Percentiles rank a stretch among this genome's conserved stretches.
phyloP scores from a whole-genome alignment of 2,888 invertebrate species.

The Anticlea derivata region DNA sequence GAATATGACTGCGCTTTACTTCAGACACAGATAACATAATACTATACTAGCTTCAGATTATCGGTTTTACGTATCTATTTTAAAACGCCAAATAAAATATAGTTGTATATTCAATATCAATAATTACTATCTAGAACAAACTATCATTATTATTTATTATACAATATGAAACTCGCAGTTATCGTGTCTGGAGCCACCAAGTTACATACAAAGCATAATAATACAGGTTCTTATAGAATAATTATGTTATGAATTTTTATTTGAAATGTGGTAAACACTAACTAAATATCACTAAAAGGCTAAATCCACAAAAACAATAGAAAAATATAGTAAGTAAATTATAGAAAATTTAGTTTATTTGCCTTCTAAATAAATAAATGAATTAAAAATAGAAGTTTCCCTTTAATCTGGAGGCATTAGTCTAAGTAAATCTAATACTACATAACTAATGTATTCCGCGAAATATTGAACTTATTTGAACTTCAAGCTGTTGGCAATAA shows the following conservation, averaged over 20 bases:
- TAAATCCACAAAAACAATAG: constrained; percentile 39
- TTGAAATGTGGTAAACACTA: not conserved
- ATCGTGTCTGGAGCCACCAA: constrained; percentile 25
- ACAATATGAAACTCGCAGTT: constrained; percentile 42
- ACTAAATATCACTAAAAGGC: constrained; percentile 3
- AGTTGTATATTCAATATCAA: constrained; percentile 73
- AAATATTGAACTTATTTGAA: constrained; percentile 8
- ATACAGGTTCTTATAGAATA: constrained; percentile 8
- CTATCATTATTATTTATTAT: constrained; percentile 49
- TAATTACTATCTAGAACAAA: constrained; percentile 66
- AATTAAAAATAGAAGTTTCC: constrained; percentile 12
- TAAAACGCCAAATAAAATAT: constrained; percentile 58
- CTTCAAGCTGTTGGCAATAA: not conserved
- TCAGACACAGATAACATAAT: no score
- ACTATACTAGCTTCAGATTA: no score
- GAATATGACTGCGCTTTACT: no score
- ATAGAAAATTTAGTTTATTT: constrained; percentile 7
- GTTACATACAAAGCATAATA: constrained; percentile 10
- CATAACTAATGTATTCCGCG: constrained; percentile 4
- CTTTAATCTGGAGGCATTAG: not conserved
- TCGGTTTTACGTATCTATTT: not conserved
- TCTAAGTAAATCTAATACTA: not conserved
- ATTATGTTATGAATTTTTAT: no score
- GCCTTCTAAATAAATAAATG: not conserved
- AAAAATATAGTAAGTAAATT: constrained; percentile 33